Evolutionary conservation across 2,797 vertebrate species (phyloP).

Genomic region (Phoeniculus purpureus): DNA sequence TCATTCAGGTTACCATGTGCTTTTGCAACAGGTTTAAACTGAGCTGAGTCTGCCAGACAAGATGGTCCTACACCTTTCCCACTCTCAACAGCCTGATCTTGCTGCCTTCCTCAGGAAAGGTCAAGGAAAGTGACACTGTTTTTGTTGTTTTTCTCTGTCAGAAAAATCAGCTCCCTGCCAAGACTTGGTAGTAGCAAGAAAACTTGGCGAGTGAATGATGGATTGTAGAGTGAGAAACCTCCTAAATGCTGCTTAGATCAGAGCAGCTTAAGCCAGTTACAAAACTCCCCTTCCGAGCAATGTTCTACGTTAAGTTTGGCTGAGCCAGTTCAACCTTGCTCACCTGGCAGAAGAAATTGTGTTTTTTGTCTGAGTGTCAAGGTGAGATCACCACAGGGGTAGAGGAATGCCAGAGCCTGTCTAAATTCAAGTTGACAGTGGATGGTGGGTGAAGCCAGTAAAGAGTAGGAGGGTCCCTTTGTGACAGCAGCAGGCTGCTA

Average conservation of each 20-base stretch:
- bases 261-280: neutral
- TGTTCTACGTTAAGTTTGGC: neutral
- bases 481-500: slow-evolving; percentile 15
- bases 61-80: neutral
- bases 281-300: neutral
- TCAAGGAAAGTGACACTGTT: neutral
- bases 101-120: neutral
- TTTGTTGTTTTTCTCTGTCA: neutral
- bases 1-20: neutral
- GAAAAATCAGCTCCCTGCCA: neutral
- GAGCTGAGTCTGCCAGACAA: neutral
- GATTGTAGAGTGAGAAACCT: neutral
- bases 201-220: neutral
- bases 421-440: neutral
- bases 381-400: neutral
- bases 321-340: neutral
- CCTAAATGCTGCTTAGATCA: neutral
- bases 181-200: neutral
- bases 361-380: neutral
- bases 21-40: neutral
- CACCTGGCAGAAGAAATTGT: neutral
- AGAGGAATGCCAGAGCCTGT: neutral
- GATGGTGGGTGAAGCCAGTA: neutral
- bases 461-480: neutral
- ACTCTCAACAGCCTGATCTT: neutral